phyloP scores from a whole-genome alignment of 1,140 invertebrate species.

The Apis laboriosa region DNA sequence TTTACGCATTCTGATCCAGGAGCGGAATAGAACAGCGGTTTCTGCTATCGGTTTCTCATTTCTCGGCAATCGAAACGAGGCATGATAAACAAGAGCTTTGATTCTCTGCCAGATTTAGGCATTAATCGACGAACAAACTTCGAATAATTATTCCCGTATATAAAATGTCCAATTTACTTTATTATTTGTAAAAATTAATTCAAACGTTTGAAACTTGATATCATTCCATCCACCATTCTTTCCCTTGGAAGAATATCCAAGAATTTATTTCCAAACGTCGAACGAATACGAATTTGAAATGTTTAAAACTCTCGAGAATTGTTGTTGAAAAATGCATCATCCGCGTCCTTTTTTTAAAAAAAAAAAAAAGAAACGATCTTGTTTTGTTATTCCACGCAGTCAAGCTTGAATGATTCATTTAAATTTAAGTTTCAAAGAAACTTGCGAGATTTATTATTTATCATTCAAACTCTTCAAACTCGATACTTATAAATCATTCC shows the following conservation, averaged over 20 bases:
- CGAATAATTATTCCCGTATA: no score
- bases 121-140: no score
- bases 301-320: no score
- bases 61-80: neutral
- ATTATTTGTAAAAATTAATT: no score
- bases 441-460: neutral
- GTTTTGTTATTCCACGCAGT: constrained; percentile 8
- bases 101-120: neutral
- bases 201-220: no score
- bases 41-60: constrained; percentile 24
- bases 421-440: neutral
- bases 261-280: no score
- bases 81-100: constrained; percentile 28
- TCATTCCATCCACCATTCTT: no score
- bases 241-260: no score
- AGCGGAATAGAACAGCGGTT: constrained; percentile 21
- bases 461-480: no score
- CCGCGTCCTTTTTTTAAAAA: neutral
- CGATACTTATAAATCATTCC: neutral
- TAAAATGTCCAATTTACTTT: no score
- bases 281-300: no score
- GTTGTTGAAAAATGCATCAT: no score
- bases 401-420: constrained; percentile 34
- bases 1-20: constrained; percentile 33
- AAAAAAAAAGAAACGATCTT: constrained; percentile 1